These are phyloP conservation scores for Tenodera sinensis DNA, from an alignment of 2,888 invertebrate species.

Conservation along the genomic window DNA sequence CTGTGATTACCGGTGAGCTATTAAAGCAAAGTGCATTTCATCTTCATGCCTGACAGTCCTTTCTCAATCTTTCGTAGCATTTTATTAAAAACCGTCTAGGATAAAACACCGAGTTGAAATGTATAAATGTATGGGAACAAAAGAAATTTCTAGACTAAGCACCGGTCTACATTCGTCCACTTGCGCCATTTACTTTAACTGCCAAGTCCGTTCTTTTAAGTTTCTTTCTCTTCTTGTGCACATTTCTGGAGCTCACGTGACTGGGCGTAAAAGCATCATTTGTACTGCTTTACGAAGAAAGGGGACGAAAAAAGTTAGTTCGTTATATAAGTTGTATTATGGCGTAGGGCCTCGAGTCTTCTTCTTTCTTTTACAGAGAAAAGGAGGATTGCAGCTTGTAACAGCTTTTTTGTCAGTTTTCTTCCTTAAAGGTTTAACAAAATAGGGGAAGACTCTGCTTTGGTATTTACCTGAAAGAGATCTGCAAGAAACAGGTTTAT, in stretches of 20 bases:
- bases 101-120: neutral
- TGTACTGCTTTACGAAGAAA: neutral
- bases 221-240: neutral
- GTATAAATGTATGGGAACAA: neutral
- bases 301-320: neutral
- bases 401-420: neutral
- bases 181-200: neutral
- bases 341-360: too few species aligned
- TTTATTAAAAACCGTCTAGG: too few species aligned
- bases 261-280: neutral
- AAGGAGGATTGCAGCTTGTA: neutral
- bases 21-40: neutral
- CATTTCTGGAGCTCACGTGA: neutral
- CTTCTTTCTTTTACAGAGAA: neutral
- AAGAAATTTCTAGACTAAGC: neutral
- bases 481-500: too few species aligned
- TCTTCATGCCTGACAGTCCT: too few species aligned
- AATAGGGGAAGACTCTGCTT: too few species aligned
- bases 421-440: too few species aligned
- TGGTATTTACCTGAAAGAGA: too few species aligned
- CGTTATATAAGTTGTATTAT: neutral
- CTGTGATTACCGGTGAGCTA: too few species aligned
- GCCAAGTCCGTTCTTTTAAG: neutral
- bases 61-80: too few species aligned
- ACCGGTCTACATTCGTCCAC: neutral